phyloP scores from a whole-genome alignment of 1,140 invertebrate species.

The Matsumurasca onukii region DNA sequence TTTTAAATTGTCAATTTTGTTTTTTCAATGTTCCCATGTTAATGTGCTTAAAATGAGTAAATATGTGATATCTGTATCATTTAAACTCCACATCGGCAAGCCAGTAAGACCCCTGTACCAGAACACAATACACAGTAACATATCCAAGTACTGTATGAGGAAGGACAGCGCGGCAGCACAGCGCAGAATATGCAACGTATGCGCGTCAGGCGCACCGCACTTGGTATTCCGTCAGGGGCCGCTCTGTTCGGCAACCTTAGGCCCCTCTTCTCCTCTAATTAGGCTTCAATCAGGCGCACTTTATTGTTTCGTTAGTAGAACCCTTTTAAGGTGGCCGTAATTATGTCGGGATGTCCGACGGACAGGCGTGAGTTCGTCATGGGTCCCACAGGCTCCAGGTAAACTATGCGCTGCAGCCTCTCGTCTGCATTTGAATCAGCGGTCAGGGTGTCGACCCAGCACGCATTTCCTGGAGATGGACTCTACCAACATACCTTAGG shows the following conservation, averaged over 20 bases:
- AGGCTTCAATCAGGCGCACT: conserved; percentile 22
- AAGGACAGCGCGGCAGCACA: too few species aligned
- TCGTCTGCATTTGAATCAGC: conserved; percentile 22
- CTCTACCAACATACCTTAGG: too few species aligned
- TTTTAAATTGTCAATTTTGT: too few species aligned
- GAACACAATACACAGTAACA: too few species aligned
- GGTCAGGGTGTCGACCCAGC: not conserved
- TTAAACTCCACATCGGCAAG: too few species aligned
- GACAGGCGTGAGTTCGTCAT: not conserved
- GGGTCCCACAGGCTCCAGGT: not conserved
- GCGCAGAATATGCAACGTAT: not conserved
- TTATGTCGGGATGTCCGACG: not conserved
- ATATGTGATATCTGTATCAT: too few species aligned
- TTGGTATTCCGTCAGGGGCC: conserved; percentile 13
- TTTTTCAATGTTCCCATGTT: too few species aligned
- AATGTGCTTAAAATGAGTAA: too few species aligned
- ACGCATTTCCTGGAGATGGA: too few species aligned
- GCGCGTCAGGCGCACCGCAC: conserved; percentile 10
- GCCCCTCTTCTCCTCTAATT: conserved; percentile 17
- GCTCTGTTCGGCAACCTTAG: conserved; percentile 11
- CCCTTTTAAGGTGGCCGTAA: conserved; percentile 16
- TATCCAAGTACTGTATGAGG: too few species aligned
- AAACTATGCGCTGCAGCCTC: not conserved
- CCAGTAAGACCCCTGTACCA: too few species aligned
- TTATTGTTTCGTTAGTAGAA: conserved; percentile 23